Percentiles rank a stretch among this genome's conserved stretches.
phyloP scores from a whole-genome alignment of 2,888 invertebrate species.

The Meta bourneti region DNA sequence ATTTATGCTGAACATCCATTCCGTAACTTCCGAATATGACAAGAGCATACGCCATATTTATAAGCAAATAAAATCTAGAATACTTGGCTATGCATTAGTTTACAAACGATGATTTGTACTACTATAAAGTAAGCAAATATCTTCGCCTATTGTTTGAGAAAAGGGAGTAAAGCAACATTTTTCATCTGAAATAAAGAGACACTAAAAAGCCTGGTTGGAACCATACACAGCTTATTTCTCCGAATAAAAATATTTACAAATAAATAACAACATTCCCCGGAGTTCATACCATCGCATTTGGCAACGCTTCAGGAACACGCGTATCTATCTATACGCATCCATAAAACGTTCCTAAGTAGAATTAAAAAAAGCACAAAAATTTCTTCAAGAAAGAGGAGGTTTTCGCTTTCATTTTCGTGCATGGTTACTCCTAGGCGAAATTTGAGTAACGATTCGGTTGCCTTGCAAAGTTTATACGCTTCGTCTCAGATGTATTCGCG shows the following conservation, averaged over 20 bases:
- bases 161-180: neutral
- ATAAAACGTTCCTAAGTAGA: constrained; percentile 38
- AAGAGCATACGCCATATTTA: neutral
- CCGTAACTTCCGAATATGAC: neutral
- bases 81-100: constrained; percentile 7
- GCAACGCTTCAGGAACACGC: constrained; percentile 45
- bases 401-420: neutral
- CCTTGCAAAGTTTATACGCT: constrained; percentile 22
- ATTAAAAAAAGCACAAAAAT: constrained; percentile 24
- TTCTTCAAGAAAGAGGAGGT: neutral
- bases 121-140: neutral
- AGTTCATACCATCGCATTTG: constrained; percentile 50
- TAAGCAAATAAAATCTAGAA: constrained; percentile 40
- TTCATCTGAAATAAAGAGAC: constrained; percentile 43
- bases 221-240: neutral
- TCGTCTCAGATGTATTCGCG: constrained; percentile 5
- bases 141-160: constrained; percentile 13
- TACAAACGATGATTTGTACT: constrained; percentile 52
- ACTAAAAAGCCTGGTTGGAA: neutral
- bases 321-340: neutral
- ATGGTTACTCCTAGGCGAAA: constrained; percentile 6
- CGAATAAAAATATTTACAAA: constrained; percentile 3
- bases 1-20: neutral
- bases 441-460: constrained; percentile 31
- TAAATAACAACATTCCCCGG: neutral